Conservation (phyloP, 2,888 invertebrate species). For the Lathronympha strigana region DNA sequence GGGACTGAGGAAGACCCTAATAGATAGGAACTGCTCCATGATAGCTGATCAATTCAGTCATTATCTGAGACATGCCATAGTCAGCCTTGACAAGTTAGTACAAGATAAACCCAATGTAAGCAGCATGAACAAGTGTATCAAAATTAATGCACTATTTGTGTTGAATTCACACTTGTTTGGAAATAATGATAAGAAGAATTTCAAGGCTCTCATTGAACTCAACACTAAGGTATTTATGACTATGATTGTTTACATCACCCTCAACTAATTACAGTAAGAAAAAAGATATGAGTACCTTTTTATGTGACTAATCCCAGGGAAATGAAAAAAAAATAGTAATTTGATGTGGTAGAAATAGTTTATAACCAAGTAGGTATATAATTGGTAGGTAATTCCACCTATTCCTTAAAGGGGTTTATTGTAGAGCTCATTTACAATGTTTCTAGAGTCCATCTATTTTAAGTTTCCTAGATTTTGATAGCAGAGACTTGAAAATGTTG, state of each 20-base stretch:
- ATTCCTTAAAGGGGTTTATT: too few species aligned
- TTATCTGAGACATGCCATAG: slow-evolving; percentile 86
- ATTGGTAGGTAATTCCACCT: too few species aligned
- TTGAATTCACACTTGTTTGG: slow-evolving; percentile 90
- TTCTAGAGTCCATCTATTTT: too few species aligned
- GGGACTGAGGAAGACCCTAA: slow-evolving; percentile 70
- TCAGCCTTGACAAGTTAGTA: slow-evolving; percentile 84
- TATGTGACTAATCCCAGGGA: too few species aligned
- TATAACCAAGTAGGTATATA: too few species aligned
- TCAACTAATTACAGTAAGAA: too few species aligned
- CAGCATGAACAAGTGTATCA: slow-evolving; percentile 85
- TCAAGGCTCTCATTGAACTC: slow-evolving; percentile 89
- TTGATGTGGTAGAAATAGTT: too few species aligned
- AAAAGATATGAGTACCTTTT: too few species aligned
- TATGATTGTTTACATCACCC: background rate
- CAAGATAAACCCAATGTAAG: slow-evolving; percentile 80
- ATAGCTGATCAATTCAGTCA: slow-evolving; percentile 86
- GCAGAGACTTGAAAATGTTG: too few species aligned
- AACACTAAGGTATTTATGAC: slow-evolving; percentile 87
- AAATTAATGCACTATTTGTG: slow-evolving; percentile 87
- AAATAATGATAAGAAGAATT: slow-evolving; percentile 89
- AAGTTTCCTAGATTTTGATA: too few species aligned
- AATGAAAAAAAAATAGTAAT: too few species aligned
- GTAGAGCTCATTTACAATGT: too few species aligned
- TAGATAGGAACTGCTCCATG: slow-evolving; percentile 73